These are phyloP conservation scores for Meloe dianella DNA, from an alignment of 2,888 invertebrate genomes.

Conservation along the genomic window DNA sequence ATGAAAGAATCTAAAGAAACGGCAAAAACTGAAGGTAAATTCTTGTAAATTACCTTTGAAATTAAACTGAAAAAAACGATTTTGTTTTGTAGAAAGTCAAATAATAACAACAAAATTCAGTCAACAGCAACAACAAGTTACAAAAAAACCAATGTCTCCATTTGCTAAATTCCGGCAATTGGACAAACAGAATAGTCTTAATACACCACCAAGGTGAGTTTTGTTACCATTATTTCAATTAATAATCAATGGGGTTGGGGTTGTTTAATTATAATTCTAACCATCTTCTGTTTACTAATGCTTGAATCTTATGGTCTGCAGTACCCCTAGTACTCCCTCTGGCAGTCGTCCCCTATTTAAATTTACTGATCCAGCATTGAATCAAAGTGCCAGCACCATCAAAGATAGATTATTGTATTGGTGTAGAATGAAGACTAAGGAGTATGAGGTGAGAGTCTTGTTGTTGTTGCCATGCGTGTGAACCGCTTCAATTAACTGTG, in stretches of 20 bases:
- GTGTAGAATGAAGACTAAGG: constrained; percentile 97
- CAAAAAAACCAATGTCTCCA: constrained; percentile 79
- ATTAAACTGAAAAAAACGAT: background rate
- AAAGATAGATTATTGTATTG: constrained; percentile 96
- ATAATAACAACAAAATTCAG: constrained; percentile 49
- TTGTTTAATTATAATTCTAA: background rate
- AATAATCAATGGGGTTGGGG: background rate
- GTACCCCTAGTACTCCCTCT: constrained; percentile 78
- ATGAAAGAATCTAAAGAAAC: constrained; percentile 51
- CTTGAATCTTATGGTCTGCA: constrained; percentile 53
- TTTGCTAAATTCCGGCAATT: constrained; percentile 92
- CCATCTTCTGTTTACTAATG: constrained; percentile 15
- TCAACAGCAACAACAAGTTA: constrained; percentile 37
- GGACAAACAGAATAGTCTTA: constrained; percentile 81
- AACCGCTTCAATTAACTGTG: background rate
- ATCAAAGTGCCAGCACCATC: constrained; percentile 90
- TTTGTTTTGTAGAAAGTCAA: constrained; percentile 20
- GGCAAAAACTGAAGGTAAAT: constrained; percentile 49
- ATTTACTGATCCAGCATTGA: constrained; percentile 90
- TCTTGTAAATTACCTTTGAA: background rate
- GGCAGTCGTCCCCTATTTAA: constrained; percentile 78
- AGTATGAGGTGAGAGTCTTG: constrained; percentile 82
- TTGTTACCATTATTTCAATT: background rate
- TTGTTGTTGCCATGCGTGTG: constrained; percentile 14
- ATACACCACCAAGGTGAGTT: constrained; percentile 77